A percentile compares a stretch with the other conserved stretches of the same genome.
phyloP scores from a whole-genome alignment of 2,113 vertebrate species.

The Prolemur simus region DNA sequence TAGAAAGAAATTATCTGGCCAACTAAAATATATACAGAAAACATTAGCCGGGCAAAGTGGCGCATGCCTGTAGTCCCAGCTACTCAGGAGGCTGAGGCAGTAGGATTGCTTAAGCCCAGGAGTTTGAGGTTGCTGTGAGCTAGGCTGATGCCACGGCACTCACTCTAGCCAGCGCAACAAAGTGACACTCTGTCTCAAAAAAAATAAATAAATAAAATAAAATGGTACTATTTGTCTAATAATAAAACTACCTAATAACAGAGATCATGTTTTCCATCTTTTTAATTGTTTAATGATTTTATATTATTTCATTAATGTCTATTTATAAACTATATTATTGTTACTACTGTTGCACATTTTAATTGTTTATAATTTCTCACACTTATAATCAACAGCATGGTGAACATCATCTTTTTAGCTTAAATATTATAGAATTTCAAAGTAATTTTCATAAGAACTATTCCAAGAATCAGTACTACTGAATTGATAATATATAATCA shows the following conservation, averaged over 20 bases:
- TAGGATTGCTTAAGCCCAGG: no score
- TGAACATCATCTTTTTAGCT: background rate
- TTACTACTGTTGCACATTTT: background rate
- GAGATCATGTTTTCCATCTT: background rate
- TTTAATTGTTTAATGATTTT: background rate
- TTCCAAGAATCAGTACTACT: background rate
- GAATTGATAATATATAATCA: background rate
- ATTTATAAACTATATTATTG: background rate
- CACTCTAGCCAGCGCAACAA: no score
- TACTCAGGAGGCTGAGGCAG: no score
- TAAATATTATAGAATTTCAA: background rate
- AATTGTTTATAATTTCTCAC: background rate
- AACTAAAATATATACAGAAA: no score
- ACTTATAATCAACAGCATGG: background rate
- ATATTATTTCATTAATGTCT: background rate
- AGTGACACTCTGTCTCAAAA: no score
- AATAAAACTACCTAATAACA: background rate
- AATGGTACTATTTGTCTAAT: background rate
- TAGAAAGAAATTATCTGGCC: no score
- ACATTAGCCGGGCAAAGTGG: no score
- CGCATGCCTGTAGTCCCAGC: no score
- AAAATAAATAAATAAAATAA: no score
- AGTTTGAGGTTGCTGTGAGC: no score
- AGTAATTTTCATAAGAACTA: background rate
- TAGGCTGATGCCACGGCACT: no score